Evolutionary conservation across 2,888 invertebrate genomes (phyloP), one percentile per base, ranked within the genome.

Genomic region (Pantelozetes paolii): DNA sequence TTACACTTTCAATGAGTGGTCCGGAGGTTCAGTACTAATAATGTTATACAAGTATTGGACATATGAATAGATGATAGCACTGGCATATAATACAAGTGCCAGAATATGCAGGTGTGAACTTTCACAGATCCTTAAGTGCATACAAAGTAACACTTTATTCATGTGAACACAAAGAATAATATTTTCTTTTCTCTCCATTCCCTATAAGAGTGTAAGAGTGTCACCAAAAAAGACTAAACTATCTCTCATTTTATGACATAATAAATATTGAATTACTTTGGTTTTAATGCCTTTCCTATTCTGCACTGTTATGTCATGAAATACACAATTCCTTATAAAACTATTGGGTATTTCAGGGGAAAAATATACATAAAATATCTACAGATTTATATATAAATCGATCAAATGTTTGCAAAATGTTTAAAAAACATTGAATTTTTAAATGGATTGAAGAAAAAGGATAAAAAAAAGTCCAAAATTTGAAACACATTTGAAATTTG

Each of bases 121-220:
- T 64, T 64, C 64, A 64, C 64, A 64, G 36, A 36, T 20, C 64
- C 64, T 64, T 64, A 36, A 64, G 64, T 32, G 36, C 36, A 64
- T 36, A 13, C 36, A 64, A 20, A n/a, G 36, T 64, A 64, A 64
- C 32, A 32, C 28, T 40, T 62, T 64, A 36, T 20, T 64, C 20
- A 36, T 64, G 30, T 32, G 26, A 36, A 62, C 26, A 28, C 23
- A n/a, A 45, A 45, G 15, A 50, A 45, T 45, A 50, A 50, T 50
- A 50, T 50, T 50, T 50, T 50, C 50, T 23, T 50, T 50, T 50
- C 50, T 45, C 45, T 45, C n/a, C n/a, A n/a, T 11, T 45, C 18
- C 15, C 50, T 20, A 13, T 45, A 15, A 36, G 36, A 36, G 36
- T 18, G 36, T 36, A 36, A 36, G 45, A 45, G 18, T 18, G 11